Percentiles rank a stretch among this genome's conserved stretches.
phyloP scores from a whole-genome alignment of 2,888 invertebrate species.

The Halictus ligatus region DNA sequence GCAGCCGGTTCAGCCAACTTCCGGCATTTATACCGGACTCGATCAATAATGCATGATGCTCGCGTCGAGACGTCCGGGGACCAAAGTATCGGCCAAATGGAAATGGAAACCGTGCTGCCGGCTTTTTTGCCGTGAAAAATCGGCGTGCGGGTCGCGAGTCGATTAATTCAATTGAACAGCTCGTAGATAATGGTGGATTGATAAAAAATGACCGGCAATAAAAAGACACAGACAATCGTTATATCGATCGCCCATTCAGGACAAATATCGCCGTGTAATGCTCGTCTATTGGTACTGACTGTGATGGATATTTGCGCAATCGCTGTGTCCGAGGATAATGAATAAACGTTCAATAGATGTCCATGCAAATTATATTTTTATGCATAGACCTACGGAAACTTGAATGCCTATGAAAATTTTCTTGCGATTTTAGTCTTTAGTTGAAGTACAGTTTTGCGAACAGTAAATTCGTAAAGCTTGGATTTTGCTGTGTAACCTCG shows the following conservation, averaged over 20 bases:
- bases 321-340: constrained; percentile 25
- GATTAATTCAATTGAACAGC: constrained; percentile 63
- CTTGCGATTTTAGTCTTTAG: not conserved
- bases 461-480: not conserved
- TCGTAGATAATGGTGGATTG: constrained; percentile 33
- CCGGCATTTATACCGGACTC: constrained; percentile 44
- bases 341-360: not conserved
- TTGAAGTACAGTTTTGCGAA: not conserved
- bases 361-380: not conserved
- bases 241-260: constrained; percentile 6
- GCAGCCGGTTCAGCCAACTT: constrained; percentile 37
- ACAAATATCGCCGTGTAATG: constrained; percentile 52
- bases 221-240: constrained; percentile 5
- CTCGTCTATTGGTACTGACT: constrained; percentile 51
- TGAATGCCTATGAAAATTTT: not conserved
- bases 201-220: constrained; percentile 41
- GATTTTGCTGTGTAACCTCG: not conserved
- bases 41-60: constrained; percentile 55
- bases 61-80: constrained; percentile 18
- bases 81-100: constrained; percentile 43
- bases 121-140: constrained; percentile 22
- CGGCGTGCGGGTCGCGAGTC: constrained; percentile 26
- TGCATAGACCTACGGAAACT: too few species aligned
- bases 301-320: constrained; percentile 59
- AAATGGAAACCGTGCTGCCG: constrained; percentile 37